Conservation (phyloP, 1,140 invertebrate species). For the Drosophila trapezifrons region DNA sequence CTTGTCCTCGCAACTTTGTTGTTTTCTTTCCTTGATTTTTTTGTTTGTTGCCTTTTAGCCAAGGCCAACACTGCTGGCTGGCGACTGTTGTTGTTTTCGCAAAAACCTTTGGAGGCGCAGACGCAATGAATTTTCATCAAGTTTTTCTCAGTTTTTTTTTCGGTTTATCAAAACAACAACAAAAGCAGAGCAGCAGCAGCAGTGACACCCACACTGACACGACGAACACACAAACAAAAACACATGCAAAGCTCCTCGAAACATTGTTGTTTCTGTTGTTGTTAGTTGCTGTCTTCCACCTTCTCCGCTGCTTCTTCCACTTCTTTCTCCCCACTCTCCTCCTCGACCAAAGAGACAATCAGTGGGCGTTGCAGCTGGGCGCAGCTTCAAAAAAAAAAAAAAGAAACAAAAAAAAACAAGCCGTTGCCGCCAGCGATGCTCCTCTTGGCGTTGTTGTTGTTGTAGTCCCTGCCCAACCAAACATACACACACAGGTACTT, state of each 20-base stretch:
- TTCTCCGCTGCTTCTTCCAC: conserved; percentile 17
- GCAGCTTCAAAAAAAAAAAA: conserved; percentile 35
- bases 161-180: conserved; percentile 35
- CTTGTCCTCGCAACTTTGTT: conserved; percentile 23
- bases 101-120: conserved; percentile 50
- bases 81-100: conserved; percentile 14
- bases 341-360: conserved; percentile 26
- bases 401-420: conserved; percentile 41
- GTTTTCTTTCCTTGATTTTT: conserved; percentile 15
- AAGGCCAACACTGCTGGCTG: conserved; percentile 60
- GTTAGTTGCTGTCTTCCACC: conserved; percentile 14
- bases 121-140: conserved; percentile 67
- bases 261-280: conserved; percentile 12
- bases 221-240: background rate
- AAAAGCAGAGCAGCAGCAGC: conserved; percentile 37
- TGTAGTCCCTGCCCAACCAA: conserved; percentile 51
- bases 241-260: conserved; percentile 12
- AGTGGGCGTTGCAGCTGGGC: conserved; percentile 58
- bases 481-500: conserved; percentile 32
- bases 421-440: conserved; percentile 57
- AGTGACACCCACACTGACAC: conserved; percentile 44
- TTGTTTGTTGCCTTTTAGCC: conserved; percentile 45
- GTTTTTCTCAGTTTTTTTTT: conserved; percentile 34
- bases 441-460: conserved; percentile 41
- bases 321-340: conserved; percentile 17